Evolutionary conservation across 2,113 vertebrate species (phyloP), one percentile per base, ranked within the genome.

Genomic region (Columbina picui): DNA sequence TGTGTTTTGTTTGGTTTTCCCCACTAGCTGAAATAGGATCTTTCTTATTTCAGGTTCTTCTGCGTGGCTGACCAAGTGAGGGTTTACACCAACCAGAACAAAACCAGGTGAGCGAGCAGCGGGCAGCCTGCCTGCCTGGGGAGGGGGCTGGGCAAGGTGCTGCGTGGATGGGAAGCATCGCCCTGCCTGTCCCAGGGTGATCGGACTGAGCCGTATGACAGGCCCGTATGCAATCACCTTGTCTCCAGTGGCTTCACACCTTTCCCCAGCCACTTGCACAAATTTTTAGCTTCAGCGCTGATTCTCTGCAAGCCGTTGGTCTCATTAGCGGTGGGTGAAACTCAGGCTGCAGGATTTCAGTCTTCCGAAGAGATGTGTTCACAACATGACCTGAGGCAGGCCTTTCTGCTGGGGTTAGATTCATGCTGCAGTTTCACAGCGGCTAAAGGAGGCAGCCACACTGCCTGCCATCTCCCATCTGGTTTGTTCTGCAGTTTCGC

Each of bases 41-140:
- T 89, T 56, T 94, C 50, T 84, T 86, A 43, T 97, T 91, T 49
- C 97, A 99, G 99, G 88, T 99, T 99, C 93, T 91, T 97, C 55
- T 99, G 98, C 4, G 96, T 98, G 38, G 99, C 98, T 18, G 97
- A 98, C 70, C 98, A 78, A 84, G 96, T 99, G 82, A 99, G 97
- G 95, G 98, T 99, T 84, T 99, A 99, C 80, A 98, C 98, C 92
- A 99, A 99, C 43, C 96, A 99, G 81, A 98, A 99, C 97, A 99
- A 98, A 97, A 99, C 98, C 7, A 99, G 99, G 99, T 99, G 96
- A 52, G 96, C 3, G 3, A 73, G 34, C 34, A 52, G 34, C 1
- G 1, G 19, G 27, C 56, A 45, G 15, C 32, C 39, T 32, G n/a
- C 36, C 32, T 29, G 55, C 49, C 27, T 7, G 7, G 21, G 29